Evolutionary conservation across 2,797 vertebrate genomes (phyloP).

Genomic region (Ambastaia sidthimunki): DNA sequence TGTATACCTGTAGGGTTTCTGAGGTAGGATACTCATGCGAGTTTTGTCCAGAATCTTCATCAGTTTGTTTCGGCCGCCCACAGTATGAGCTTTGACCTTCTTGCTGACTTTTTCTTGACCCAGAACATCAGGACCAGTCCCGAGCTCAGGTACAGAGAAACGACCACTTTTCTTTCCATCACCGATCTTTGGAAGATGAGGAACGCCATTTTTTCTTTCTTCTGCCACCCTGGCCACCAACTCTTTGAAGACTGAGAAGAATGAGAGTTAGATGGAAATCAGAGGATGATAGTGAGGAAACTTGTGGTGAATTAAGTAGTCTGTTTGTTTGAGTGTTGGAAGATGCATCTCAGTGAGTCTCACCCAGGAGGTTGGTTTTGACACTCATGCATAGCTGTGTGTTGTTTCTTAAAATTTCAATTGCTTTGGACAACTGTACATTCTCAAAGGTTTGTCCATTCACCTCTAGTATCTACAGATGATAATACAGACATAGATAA

Average conservation of each 20-base stretch:
- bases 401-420: slow-evolving; percentile 98
- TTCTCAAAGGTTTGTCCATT: slow-evolving; percentile 99
- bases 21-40: slow-evolving; percentile 97
- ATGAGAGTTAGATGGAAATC: not conserved
- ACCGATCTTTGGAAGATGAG: slow-evolving; percentile 96
- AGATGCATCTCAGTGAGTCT: slow-evolving; percentile 53
- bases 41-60: slow-evolving; percentile 99
- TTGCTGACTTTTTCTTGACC: slow-evolving; percentile 95
- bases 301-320: not conserved
- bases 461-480: slow-evolving; percentile 91
- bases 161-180: slow-evolving; percentile 96
- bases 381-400: slow-evolving; percentile 98
- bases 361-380: slow-evolving; percentile 99
- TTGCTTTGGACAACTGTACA: slow-evolving; percentile 95
- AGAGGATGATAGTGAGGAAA: not conserved
- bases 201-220: slow-evolving; percentile 92
- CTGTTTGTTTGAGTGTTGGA: not conserved
- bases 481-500: not conserved
- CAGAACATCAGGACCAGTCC: slow-evolving; percentile 92
- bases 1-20: slow-evolving; percentile 96
- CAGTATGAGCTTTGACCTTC: slow-evolving; percentile 92
- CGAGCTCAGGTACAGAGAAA: slow-evolving; percentile 95
- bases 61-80: slow-evolving; percentile 95
- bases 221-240: slow-evolving; percentile 88
- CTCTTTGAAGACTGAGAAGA: slow-evolving; percentile 92